Conservation (phyloP, 2,888 invertebrate species). For the Drosophila helvetica region DNA sequence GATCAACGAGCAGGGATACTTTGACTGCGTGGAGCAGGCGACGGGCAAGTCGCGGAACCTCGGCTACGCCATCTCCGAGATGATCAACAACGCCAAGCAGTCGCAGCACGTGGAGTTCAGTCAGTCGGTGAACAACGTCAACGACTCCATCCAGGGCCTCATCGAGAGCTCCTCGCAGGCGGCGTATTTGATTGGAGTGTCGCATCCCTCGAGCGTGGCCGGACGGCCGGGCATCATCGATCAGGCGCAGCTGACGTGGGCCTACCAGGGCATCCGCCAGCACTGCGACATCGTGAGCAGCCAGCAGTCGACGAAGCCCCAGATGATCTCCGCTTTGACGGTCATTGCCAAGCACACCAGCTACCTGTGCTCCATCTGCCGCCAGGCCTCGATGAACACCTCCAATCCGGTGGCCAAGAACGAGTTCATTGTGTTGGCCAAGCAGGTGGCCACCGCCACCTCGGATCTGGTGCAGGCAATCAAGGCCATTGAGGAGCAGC, state of each 20-base stretch:
- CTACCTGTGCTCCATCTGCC: conserved; percentile 96
- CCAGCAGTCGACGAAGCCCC: conserved; percentile 90
- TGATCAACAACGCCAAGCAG: conserved; percentile 95
- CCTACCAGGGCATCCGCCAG: conserved; percentile 94
- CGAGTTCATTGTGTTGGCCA: conserved; percentile 98
- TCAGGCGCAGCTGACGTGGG: conserved; percentile 93
- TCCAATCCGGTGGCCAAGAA: conserved; percentile 95
- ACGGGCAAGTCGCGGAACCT: conserved; percentile 94
- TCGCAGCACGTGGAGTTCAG: conserved; percentile 94
- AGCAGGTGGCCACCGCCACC: conserved; percentile 98
- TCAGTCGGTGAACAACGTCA: conserved; percentile 92
- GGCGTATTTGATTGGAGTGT: conserved; percentile 96
- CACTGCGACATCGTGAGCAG: conserved; percentile 92
- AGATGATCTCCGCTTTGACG: conserved; percentile 95
- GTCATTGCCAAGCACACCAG: conserved; percentile 98
- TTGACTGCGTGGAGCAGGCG: conserved; percentile 95
- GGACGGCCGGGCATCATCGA: conserved; percentile 95
- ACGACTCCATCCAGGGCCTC: conserved; percentile 94
- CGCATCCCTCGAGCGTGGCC: conserved; percentile 94
- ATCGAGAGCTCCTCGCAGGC: conserved; percentile 97
- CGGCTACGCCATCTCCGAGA: conserved; percentile 96
- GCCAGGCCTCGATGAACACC: conserved; percentile 95
- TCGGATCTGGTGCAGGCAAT: conserved; percentile 97
- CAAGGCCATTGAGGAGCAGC: conserved; percentile 94
- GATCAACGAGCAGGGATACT: conserved; percentile 94